Evolutionary conservation across 1,140 invertebrate genomes (phyloP).

Genomic region (Ceratosolen fusciceps): DNA sequence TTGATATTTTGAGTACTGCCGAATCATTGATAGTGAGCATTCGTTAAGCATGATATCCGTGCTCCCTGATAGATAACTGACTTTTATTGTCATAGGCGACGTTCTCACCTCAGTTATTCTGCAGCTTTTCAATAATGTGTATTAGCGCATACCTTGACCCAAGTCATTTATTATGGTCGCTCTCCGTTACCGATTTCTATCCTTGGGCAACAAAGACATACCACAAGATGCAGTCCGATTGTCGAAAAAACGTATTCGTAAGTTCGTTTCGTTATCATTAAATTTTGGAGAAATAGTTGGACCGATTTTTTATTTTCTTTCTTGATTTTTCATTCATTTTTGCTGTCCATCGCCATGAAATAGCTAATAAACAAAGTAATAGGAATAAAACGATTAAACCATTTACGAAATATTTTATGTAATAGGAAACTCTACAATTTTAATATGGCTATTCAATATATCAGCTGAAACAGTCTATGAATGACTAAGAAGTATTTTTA

Average conservation of each 20-base stretch:
- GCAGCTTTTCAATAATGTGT: background rate
- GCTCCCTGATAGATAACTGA: conserved; percentile 39
- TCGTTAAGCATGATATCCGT: background rate
- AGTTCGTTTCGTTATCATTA: conserved; percentile 9
- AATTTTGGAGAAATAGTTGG: background rate
- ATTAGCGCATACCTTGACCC: background rate
- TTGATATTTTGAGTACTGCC: background rate
- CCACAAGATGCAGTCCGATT: background rate
- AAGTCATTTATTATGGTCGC: conserved; percentile 33
- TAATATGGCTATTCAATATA: too few species aligned
- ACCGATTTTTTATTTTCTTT: background rate
- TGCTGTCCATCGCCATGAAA: too few species aligned
- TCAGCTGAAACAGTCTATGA: too few species aligned
- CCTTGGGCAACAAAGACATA: background rate
- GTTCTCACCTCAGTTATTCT: conserved; percentile 22
- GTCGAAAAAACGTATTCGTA: conserved; percentile 23
- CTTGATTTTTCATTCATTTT: too few species aligned
- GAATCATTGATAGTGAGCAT: conserved; percentile 40
- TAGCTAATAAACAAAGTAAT: too few species aligned
- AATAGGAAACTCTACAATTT: too few species aligned
- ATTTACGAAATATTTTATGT: too few species aligned
- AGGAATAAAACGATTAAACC: too few species aligned
- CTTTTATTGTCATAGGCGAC: background rate
- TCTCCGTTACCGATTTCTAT: conserved; percentile 12
- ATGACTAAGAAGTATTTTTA: too few species aligned